Evolutionary conservation across 1,140 invertebrate genomes (phyloP), one percentile per base, ranked within the genome.

Genomic region (Listronotus oregonensis): DNA sequence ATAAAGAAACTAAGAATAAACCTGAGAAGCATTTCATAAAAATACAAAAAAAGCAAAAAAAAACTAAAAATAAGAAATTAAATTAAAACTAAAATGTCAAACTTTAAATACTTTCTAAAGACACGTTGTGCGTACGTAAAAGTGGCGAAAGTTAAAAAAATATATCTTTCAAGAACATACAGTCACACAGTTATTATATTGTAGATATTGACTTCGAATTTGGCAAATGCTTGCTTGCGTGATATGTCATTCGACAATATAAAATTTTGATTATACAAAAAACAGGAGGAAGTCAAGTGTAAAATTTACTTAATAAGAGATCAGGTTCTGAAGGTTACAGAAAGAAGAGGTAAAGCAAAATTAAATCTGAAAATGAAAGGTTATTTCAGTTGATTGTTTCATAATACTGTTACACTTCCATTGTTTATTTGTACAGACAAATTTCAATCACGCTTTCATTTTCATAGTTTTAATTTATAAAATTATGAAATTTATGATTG

Each of bases 181-280:
- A 73, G 69, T 71, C 67, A 72, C 66, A 71, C 62, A 69, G 62
- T 62, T 68, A 63, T 72, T 71, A 60, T 75, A 74, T 75, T 73
- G 71, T 78, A 78, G 74, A 78, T 78, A 78, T 78, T 78, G 77
- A 78, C 77, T 78, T 77, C 71, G 66, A 76, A 76, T 78, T 78
- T 78, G 75, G 77, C 77, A 77, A 75, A 72, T 71, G 67, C 67
- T 66, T 67, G 64, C 68, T 66, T 68, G 66, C 69, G 70, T 64
- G 64, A 70, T 73, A 62, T 63, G 59, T 67, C 54, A 47, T 54
- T 63, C 66, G 64, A 66, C 64, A 61, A 56, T 61, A 66, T 49
- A 66, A 55, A 66, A 60, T 66, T 66, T 66, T 66, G 64, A 60
- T 66, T 55, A 61, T 66, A 66, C 64, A 60, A 61, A 66, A 55